These are phyloP conservation scores for Xestia sexstrigata DNA, from an alignment of 2,888 invertebrate genomes.

Conservation along the genomic window DNA sequence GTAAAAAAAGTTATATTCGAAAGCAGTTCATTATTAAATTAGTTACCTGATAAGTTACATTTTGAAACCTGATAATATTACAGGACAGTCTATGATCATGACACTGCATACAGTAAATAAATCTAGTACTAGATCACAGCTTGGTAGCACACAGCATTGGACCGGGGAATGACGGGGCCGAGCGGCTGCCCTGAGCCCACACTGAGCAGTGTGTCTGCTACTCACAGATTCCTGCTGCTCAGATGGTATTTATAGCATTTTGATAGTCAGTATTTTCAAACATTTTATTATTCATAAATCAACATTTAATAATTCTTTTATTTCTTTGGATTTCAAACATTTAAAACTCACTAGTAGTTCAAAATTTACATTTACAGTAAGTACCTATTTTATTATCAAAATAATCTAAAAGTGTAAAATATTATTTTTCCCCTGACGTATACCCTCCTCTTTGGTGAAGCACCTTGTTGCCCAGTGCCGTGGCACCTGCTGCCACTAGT, in stretches of 20 bases:
- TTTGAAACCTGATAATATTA: conserved; percentile 10
- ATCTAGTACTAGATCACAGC: conserved; percentile 23
- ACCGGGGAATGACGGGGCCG: background rate
- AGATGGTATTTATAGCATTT: background rate
- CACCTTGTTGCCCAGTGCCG: no score
- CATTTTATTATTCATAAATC: conserved; percentile 11
- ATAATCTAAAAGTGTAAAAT: background rate
- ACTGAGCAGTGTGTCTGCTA: background rate
- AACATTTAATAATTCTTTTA: conserved; percentile 1
- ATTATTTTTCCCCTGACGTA: background rate
- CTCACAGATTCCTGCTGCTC: background rate
- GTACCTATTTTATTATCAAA: background rate
- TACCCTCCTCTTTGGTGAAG: background rate
- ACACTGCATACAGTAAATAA: conserved; percentile 13
- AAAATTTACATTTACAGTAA: background rate
- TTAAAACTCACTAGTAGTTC: background rate
- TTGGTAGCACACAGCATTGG: conserved; percentile 7
- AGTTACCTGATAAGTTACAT: conserved; percentile 10
- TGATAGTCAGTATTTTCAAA: conserved; percentile 5
- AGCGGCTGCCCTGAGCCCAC: background rate
- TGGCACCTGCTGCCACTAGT: background rate
- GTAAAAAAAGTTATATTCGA: background rate
- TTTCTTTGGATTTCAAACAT: conserved; percentile 5
- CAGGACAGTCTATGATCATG: conserved; percentile 8
- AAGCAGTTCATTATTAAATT: background rate